Conservation (phyloP, 2,888 invertebrate species). For the Zaprionus bogoriensis region DNA sequence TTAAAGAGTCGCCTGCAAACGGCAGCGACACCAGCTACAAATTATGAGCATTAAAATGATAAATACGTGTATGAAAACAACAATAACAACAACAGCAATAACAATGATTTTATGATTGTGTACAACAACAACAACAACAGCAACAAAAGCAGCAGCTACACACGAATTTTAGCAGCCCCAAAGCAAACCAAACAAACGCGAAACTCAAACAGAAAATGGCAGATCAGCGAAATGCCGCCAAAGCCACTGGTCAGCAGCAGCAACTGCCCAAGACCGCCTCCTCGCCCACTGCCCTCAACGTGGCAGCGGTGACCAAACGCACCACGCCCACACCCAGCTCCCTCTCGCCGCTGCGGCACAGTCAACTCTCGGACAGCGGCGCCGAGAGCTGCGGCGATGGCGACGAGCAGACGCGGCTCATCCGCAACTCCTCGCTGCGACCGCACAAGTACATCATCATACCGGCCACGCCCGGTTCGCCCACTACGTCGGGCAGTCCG, state of each 20-base stretch:
- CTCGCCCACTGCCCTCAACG: constrained; percentile 60
- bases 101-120: constrained; percentile 57
- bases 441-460: constrained; percentile 82
- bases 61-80: constrained; percentile 45
- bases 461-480: constrained; percentile 74
- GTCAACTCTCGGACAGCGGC: constrained; percentile 78
- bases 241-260: constrained; percentile 12
- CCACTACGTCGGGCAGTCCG: constrained; percentile 23
- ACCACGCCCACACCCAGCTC: constrained; percentile 59
- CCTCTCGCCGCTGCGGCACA: constrained; percentile 68
- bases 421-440: constrained; percentile 76
- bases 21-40: constrained; percentile 39
- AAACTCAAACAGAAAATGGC: constrained; percentile 29
- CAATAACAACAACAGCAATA: constrained; percentile 27
- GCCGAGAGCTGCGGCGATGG: constrained; percentile 76
- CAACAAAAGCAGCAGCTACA: constrained; percentile 12
- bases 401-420: constrained; percentile 79
- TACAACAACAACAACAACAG: constrained; percentile 20
- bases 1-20: constrained; percentile 1
- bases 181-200: constrained; percentile 3
- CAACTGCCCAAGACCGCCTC: constrained; percentile 56
- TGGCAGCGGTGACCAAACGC: constrained; percentile 43
- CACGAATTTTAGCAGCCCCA: constrained; percentile 26
- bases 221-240: constrained; percentile 39
- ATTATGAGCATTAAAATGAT: constrained; percentile 66